Conservation (phyloP, 1,140 invertebrate species). For the Leptopilina boulardi region DNA sequence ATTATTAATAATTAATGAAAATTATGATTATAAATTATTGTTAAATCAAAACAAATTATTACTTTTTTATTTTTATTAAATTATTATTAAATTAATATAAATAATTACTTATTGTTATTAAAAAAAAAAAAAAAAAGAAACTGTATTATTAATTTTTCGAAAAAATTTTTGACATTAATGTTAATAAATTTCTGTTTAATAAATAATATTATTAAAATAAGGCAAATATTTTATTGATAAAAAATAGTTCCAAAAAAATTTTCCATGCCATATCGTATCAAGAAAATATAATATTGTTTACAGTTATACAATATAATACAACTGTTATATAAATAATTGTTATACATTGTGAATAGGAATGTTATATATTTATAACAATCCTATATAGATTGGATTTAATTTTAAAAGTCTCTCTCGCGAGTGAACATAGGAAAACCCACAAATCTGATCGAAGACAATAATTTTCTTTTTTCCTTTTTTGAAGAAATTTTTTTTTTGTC, state of each 20-base stretch:
- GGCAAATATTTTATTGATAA: background rate
- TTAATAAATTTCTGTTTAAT: too few relatives aligned
- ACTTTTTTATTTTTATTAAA: too few relatives aligned
- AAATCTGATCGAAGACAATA: slow-evolving; percentile 16
- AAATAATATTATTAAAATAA: too few relatives aligned
- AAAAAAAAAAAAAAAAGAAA: too few relatives aligned
- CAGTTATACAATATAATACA: slow-evolving; percentile 24
- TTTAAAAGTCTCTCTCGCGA: background rate
- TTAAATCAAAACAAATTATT: too few relatives aligned
- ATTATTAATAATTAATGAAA: too few relatives aligned
- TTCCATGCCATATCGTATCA: background rate
- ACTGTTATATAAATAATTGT: slow-evolving; percentile 26
- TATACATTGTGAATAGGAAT: background rate
- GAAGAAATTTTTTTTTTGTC: background rate
- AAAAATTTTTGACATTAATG: too few relatives aligned
- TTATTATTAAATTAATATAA: too few relatives aligned
- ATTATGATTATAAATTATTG: too few relatives aligned
- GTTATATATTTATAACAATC: slow-evolving; percentile 22
- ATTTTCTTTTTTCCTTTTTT: background rate
- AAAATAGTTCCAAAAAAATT: slow-evolving; percentile 6
- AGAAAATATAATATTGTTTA: slow-evolving; percentile 23
- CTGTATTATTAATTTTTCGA: too few relatives aligned
- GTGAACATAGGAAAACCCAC: background rate
- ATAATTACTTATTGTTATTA: too few relatives aligned
- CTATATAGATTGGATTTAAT: background rate